Base-by-base conservation (phyloP, 1,140 invertebrate species). In the Rhizoglyphus robini region DNA sequence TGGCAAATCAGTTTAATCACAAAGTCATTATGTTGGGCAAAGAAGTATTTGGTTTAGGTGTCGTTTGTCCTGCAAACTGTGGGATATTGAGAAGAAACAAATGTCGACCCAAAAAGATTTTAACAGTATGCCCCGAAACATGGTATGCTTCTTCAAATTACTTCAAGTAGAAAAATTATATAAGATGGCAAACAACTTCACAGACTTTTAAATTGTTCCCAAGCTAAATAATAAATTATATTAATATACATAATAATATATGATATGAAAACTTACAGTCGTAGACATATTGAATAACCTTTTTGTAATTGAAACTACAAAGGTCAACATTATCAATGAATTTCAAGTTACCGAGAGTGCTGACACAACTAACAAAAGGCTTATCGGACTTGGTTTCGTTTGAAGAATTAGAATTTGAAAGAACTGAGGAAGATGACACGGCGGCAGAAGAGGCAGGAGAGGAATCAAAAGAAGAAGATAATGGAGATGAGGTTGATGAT, bases 251-350 rank as follows among this genome's bases (percentile, higher is more conserved):
- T 11, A 41, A 41, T 18, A 41, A 41, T 11, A 41, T 41, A 41
- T n/a, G n/a, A n/a, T n/a, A n/a, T n/a, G n/a, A n/a, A 54, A 25
- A 54, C 51, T 54, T 54, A 54, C 51, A 54, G 8, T 54, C 5
- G 51, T 27, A 23, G 20, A 54, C 51, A 32, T 54, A 54, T 27
- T 54, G 23, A 32, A 54, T 11, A 25, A 54, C 51, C 8, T 54
- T 25, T 5, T 8, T 27, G 20, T 54, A 54, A 32, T 54, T 54
- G 20, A 27, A 54, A 32, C 51, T 54, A 25, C 23, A 11, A 32
- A 5, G 23, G 51, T 54, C 51, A 32, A 54, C 51, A 32, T 54
- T 54, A 23, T 54, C 51, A 25, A 54, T 32, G 51, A 54, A 54
- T 25, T 32, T 25, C 8, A 27, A 54, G 15, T 54, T 25, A 20